Evolutionary conservation across 2,113 vertebrate species (phyloP).

Genomic region (Limanda limanda): DNA sequence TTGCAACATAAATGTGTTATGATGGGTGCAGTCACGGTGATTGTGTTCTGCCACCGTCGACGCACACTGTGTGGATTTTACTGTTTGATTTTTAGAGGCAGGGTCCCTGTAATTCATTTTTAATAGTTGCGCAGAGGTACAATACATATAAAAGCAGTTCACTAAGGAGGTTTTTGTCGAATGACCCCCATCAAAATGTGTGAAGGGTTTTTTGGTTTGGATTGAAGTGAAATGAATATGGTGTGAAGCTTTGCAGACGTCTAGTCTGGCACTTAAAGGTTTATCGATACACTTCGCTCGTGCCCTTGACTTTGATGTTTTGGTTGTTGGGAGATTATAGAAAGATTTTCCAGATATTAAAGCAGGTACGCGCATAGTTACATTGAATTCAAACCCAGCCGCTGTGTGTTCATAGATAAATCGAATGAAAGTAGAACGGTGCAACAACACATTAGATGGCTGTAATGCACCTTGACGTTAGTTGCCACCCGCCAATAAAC

Average conservation of each 20-base stretch:
- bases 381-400: background rate
- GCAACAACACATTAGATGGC: too few species aligned
- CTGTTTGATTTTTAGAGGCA: constrained; percentile 53
- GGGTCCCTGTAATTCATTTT: constrained; percentile 45
- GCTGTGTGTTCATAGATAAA: background rate
- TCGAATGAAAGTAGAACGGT: background rate
- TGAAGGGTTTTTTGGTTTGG: background rate
- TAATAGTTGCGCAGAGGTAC: constrained; percentile 40
- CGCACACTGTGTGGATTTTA: constrained; percentile 48
- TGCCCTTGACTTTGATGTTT: constrained; percentile 45
- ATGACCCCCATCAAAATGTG: constrained; percentile 31
- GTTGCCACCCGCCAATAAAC: too few species aligned
- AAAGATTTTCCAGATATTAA: constrained; percentile 12
- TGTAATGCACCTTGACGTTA: too few species aligned
- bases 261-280: background rate
- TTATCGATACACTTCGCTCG: constrained; percentile 11
- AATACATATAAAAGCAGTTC: constrained; percentile 34
- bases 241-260: constrained; percentile 7
- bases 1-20: constrained; percentile 75
- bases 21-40: constrained; percentile 68
- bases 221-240: constrained; percentile 14
- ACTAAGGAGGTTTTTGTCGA: constrained; percentile 24
- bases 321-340: background rate
- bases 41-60: constrained; percentile 54
- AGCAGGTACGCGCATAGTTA: background rate